Evolutionary conservation across 2,797 vertebrate species (phyloP), one percentile per base, ranked within the genome.

Genomic region (Tokudaia muenninki): DNA sequence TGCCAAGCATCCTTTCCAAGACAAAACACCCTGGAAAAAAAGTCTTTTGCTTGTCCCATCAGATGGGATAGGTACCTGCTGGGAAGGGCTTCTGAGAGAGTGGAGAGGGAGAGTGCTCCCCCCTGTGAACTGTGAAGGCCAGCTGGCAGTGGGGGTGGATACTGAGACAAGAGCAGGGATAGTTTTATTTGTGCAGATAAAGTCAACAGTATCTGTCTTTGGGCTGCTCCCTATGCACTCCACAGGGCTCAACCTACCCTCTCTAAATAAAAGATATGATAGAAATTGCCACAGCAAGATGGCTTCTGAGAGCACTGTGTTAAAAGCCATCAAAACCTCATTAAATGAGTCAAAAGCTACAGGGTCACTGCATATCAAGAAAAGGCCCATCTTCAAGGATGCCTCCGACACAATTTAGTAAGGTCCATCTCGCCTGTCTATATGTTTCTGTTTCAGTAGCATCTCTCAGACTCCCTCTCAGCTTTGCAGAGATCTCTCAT

Each of bases 221-320:
- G 70, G 72, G 34, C 44, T 61, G 72, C 47, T 89, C 67, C 78
- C 70, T 96, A 10, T 63, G 22, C 91, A 44, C 87, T 80, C 78
- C 72, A 50, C 26, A 29, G 57, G n/a, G 21, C 67, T 95, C 75
- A 77, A 50, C 37, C 78, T 83, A 67, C 55, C 22, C 10, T 84
- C 37, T 91, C n/a, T 0, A 14, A 86, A 96, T 61, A 97, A 96
- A 96, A 63, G 44, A 84, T 92, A 19, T 44, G 75, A 96, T 61
- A 93, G 90, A 90, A 78, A 80, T 72, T 81, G 70, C 81, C 57
- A 86, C 52, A 74, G 70, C 29, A 55, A 13, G 7, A 67, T 75
- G 83, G 21, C 55, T 79, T 74, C 65, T 17, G 41, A 31, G 61
- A 92, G 10, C 87, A 21, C 37, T 31, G 57, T 63, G 44, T 12